Evolutionary conservation across 1,140 invertebrate genomes (phyloP), one percentile per base, ranked within the genome.

Genomic region (Bradysia coprophila): DNA sequence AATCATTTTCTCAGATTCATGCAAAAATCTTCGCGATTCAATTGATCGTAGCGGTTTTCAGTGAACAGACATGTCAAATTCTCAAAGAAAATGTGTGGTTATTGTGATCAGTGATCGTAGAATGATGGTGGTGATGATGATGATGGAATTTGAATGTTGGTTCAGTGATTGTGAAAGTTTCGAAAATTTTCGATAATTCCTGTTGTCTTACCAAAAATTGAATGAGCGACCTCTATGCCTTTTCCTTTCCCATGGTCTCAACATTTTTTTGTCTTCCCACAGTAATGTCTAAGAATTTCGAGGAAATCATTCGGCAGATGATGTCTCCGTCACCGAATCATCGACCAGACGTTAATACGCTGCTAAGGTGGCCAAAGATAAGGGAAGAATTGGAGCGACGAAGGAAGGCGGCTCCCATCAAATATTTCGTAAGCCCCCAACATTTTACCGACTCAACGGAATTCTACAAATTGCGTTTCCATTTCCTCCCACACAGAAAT

Each of bases 271-370:
- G n/a, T 51, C 39, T 33, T 41, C 42, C 45, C 51, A 2, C 46
- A 72, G 66, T 58, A n/a, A 61, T 71, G 21, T 72, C 72, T 15
- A 45, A 50, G 43, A 70, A 75, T 33, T 50, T 77, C 24, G 65
- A 64, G 45, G 47, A 61, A 45, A 58, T 77, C 1, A 72, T 78
- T 21, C 56, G 52, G 31, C 47, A 52, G 24, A 77, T 78, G 75
- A 66, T 77, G 57, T 60, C 66, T 24, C 64, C 64, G 4, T 61
- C 73, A 50, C 66, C 65, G 6, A 46, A 37, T 10, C 51, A 50
- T 40, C 52, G 75, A 40, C 69, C 72, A 6, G 67, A 68, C 4
- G 68, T 67, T 4, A 61, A 72, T 42, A 52, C 69, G 38, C 52
- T 75, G 3, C 49, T 76, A 6, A 38, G 45, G 5, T 49, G 60